These are phyloP conservation scores for Colletes collaris DNA, from an alignment of 2,888 invertebrate species.

Conservation along the genomic window DNA sequence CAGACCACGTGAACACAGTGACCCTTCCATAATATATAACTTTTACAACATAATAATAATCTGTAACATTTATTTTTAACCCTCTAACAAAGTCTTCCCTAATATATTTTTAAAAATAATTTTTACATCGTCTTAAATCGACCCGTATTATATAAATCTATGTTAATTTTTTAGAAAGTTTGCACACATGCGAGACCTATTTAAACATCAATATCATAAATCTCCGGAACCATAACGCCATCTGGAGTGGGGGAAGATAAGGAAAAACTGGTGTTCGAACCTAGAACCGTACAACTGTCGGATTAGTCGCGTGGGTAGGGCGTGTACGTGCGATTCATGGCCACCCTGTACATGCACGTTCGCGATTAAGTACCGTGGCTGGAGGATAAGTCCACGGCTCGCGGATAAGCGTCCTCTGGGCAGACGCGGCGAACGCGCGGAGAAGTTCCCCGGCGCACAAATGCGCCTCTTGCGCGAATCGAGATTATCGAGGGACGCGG, in stretches of 20 bases:
- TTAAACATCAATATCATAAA: too few relatives aligned
- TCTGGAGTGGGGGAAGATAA: neutral
- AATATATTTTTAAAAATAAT: too few relatives aligned
- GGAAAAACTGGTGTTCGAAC: conserved; percentile 2
- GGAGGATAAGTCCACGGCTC: conserved; percentile 10
- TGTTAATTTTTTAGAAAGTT: too few relatives aligned
- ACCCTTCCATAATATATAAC: too few relatives aligned
- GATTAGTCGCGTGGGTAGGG: neutral
- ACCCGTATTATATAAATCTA: too few relatives aligned
- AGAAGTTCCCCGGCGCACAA: conserved; percentile 19
- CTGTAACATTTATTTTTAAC: too few relatives aligned
- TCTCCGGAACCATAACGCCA: too few relatives aligned
- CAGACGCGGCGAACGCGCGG: conserved; percentile 17
- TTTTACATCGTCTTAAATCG: too few relatives aligned
- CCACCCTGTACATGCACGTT: conserved; percentile 15
- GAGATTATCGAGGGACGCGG: conserved; percentile 60
- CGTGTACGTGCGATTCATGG: conserved; percentile 8
- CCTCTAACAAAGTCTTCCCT: too few relatives aligned
- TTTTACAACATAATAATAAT: too few relatives aligned
- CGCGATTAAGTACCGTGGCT: conserved; percentile 19
- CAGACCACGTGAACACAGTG: too few relatives aligned
- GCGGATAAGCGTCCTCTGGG: conserved; percentile 20
- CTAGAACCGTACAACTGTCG: neutral
- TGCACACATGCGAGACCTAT: too few relatives aligned
- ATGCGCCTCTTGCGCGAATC: conserved; percentile 59